Evolutionary conservation across 2,797 vertebrate species (phyloP), one percentile per base, ranked within the genome.

Genomic region (Thaleichthys pacificus): DNA sequence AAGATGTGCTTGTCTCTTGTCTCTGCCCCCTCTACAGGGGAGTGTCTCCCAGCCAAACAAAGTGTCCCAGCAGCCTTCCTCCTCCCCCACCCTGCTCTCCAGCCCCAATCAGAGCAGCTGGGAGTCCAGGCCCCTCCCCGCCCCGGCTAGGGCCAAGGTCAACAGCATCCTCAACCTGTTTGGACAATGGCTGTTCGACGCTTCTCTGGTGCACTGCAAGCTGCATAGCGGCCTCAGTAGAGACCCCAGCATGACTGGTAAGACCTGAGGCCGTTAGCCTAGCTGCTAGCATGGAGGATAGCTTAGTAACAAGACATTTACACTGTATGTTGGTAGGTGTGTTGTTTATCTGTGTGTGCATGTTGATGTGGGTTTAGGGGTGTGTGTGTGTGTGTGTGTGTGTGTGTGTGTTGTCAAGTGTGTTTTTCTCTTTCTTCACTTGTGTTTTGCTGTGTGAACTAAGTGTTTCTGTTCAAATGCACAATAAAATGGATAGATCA

Each of bases 81-180:
- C 96, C 69, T 97, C 96, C 62, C 95, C 95, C 14, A 97, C 97
- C 63, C 92, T 97, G 22, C 90, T 98, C 19, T 97, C 97, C 62
- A 98, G 96, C 86, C 96, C 97, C 61, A 98, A 96, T 89, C 96
- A 97, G 91, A 96, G 94, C 72, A 96, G 94, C 82, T 96, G 94
- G 81, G 97, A 98, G 87, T 95, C 96, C 24, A 93, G 96, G 68
- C 96, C 97, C 0, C 91, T 98, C 8, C 97, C 97, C 3, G 97
- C 97, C 63, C 96, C 96, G 0, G 94, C 93, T 14, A 90, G 97
- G 81, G 96, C 97, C 28, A 97, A 96, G 88, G 97, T 98, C 93
- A 98, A 98, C 93, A 98, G 96, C 93, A 96, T 98, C 89, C 92
- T 98, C 86, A 97, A 98, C 90, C 95, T 98, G 75, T 98, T 98